phyloP scores from a whole-genome alignment of 1,140 invertebrate genomes.

The Tetramorium simillimum region DNA sequence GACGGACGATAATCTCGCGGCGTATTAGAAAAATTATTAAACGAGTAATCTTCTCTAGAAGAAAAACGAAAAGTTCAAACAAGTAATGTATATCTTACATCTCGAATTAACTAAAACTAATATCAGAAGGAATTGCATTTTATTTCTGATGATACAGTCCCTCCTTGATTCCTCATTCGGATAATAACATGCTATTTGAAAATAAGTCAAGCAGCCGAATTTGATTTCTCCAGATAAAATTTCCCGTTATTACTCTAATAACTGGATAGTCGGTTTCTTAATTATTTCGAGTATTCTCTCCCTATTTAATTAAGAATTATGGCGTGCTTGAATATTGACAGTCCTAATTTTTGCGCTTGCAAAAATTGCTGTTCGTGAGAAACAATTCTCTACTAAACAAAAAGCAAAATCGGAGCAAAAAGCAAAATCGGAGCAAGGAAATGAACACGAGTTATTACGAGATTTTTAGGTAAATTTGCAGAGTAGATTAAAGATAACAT shows the following conservation, averaged over 20 bases:
- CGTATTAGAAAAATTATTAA: neutral
- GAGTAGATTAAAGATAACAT: neutral
- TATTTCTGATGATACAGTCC: neutral
- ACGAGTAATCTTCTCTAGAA: neutral
- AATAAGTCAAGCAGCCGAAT: neutral
- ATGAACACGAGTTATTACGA: neutral
- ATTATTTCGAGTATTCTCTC: neutral
- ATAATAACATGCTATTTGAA: slow-evolving; percentile 10
- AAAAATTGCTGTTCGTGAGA: neutral
- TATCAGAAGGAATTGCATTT: neutral
- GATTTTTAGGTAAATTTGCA: neutral
- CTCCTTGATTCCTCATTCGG: neutral
- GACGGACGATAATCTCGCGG: neutral
- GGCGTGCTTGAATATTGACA: neutral
- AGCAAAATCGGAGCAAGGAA: neutral
- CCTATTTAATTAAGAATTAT: neutral
- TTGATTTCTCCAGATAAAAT: slow-evolving; percentile 17
- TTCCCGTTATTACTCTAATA: neutral
- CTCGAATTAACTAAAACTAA: neutral
- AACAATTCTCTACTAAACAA: neutral
- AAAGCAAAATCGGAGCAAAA: neutral
- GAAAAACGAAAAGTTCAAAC: neutral
- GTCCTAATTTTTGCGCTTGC: neutral
- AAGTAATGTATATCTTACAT: neutral
- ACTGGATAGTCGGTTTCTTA: neutral